Evolutionary conservation across 2,888 invertebrate species (phyloP), one percentile per base, ranked within the genome.

Genomic region (Hyppa rectilinea): DNA sequence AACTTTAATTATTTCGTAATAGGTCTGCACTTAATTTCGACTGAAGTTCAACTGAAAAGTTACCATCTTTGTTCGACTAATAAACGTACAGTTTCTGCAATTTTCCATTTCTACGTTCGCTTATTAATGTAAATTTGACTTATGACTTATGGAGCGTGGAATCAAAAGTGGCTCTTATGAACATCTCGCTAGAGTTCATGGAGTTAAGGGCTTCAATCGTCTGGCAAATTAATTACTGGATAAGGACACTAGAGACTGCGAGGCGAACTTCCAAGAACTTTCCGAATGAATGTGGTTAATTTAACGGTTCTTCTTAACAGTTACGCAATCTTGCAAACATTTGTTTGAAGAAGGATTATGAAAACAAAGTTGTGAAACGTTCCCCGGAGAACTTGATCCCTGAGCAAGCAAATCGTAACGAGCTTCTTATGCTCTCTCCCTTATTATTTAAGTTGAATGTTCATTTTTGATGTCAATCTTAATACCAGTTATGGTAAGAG

Each of bases 271-370:
- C 91, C 83, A 68, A 89, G 91, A 93, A 94, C 87, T 91, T 93
- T 89, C 86, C 85, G 87, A 92, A 91, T 91, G 89, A 92, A 91
- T 92, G 92, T 92, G 89, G 89, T 92, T 93, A 92, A 92, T 92
- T 91, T 91, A 92, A 92, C 90, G 89, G 89, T 87, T 89, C 88
- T 89, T 87, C 87, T 83, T 85, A 88, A 90, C 87, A 88, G 90
- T 91, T 92, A 87, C 85, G 82, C 79, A 92, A 92, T 90, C 89
- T 89, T 81, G 83, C 79, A 87, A 89, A 88, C 87, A 85, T 87
- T 88, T 89, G 87, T 87, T 86, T 66, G 68, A 82, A 82, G 81
- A 80, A 81, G 85, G 85, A 85, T 88, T 89, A 87, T 84, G 81
- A 82, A 83, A 85, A 86, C 84, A 81, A 85, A 83, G 77, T 84